Base-by-base conservation (phyloP, 1,140 invertebrate species). In the Bemisia tabaci region DNA sequence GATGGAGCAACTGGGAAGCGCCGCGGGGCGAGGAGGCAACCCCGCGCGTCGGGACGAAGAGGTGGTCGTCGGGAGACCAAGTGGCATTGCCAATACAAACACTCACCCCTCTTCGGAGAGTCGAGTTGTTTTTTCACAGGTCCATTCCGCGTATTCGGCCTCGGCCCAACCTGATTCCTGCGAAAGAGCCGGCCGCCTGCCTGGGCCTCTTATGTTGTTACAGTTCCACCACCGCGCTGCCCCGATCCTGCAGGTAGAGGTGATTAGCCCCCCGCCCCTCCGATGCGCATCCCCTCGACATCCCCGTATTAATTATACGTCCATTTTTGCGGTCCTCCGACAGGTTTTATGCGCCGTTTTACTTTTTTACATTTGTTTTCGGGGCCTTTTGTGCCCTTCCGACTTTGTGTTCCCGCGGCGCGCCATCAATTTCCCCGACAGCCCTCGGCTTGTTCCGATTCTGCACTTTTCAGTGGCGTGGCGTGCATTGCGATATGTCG, bases 241-340 rank as follows among this genome's bases (percentile, higher is more conserved):
- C n/a, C n/a, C 33, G 17, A 48, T 17, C 5, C 17, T 48, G 33
- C 33, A 48, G 33, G 33, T 48, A 48, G 33, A 9, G 33, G 33
- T 48, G 33, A 48, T 48, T 48, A 48, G 33, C 33, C 17, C 33
- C 33, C 33, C 33, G 70, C 65, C 67, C 63, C 65, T 65, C 33
- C 26, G 62, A 27, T 39, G 64, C 60, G 61, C 67, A 24, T 26
- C 67, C 68, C 62, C 65, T 48, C 9, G n/a, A 21, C 12, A 26
- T 68, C 33, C 39, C 33, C 17, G 23, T 27, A 59, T 61, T 58
- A 22, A 24, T 65, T 66, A 64, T 63, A 33, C 64, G 27, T 64
- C 66, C 66, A 33, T 33, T 60, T 64, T 25, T 60, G 12, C 39
- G 21, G 66, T 68, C 62, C 62, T 59, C 68, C 65, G 58, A 61